Evolutionary conservation across 2,888 invertebrate genomes (phyloP), one percentile per base, ranked within the genome.

Genomic region (Gastrophysa polygoni): DNA sequence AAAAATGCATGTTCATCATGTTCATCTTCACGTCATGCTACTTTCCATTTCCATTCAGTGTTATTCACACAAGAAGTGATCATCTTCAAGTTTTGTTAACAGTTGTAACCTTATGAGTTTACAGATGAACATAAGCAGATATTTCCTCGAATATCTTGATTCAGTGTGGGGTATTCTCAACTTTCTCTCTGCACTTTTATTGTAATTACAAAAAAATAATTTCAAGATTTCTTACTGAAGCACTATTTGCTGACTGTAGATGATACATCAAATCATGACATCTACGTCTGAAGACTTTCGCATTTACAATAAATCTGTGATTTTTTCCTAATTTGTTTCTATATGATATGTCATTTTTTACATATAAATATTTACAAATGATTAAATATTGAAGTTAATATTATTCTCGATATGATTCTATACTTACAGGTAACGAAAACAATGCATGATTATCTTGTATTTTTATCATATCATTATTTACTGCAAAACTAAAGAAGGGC

Each of bases 321-420:
- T 59, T 57, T 56, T 58, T 57, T 49, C 14, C 14, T 24, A 54
- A 54, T 62, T 64, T 69, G 61, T 73, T 67, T 66, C 63, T 71
- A 72, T 73, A 77, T 78, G 78, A 78, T 78, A 78, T 78, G 78
- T 78, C 76, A 72, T 78, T 77, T 77, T 75, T 72, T 73, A 72
- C 72, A 73, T 68, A 68, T 69, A 28, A 63, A 61, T 71, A 71
- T 71, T 20, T 71, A 69, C 68, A 71, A 59, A 34, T 46, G 49
- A 58, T 54, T 43, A 11, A 17, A 38, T 54, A 54, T 29, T 11
- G 2, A 32, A n/a, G n/a, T n/a, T n/a, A 24, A 5, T 7, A 24
- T 5, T 38, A 38, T 38, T 38, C 38, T 38, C 38, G 38, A 38
- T 38, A 38, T 38, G 38, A 38, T 14, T 38, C 14, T 38, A 14